These are phyloP conservation scores for Tragelaphus scriptus DNA, from an alignment of 2,113 vertebrate species.

Conservation along the genomic window DNA sequence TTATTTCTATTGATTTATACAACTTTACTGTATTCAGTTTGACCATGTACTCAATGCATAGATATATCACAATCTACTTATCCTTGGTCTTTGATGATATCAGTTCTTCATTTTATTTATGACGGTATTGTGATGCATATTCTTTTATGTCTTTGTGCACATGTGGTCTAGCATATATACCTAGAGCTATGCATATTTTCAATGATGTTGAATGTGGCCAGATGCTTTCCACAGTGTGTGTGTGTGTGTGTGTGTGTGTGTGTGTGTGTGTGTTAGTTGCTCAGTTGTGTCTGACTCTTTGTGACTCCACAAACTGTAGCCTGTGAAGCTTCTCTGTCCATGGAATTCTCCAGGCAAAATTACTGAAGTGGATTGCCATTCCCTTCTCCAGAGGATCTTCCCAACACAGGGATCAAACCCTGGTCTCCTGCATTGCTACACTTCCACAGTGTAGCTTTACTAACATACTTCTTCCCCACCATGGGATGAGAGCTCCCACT, in stretches of 20 bases:
- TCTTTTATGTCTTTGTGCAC: not conserved
- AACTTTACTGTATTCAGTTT: not conserved
- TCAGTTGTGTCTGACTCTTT: not conserved
- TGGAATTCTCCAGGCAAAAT: not conserved
- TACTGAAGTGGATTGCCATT: not conserved
- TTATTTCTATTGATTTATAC: not conserved
- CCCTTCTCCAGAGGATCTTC: not conserved
- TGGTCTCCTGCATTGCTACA: not conserved
- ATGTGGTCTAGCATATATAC: not conserved
- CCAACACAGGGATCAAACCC: rapidly evolving
- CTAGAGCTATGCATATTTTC: not conserved
- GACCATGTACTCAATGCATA: not conserved
- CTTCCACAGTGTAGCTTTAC: not conserved
- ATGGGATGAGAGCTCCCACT: not conserved
- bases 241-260: not conserved
- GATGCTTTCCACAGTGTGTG: not conserved
- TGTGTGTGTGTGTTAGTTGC: not conserved
- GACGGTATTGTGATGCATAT: not conserved
- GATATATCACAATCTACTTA: not conserved
- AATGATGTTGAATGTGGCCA: not conserved
- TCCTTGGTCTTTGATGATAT: not conserved
- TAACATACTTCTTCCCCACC: not conserved
- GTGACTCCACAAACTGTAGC: not conserved
- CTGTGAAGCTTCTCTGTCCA: not conserved
- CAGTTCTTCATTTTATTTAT: not conserved